A percentile compares a stretch with the other conserved stretches of the same genome.
phyloP scores from a whole-genome alignment of 2,797 vertebrate genomes.

The Capromys pilorides region DNA sequence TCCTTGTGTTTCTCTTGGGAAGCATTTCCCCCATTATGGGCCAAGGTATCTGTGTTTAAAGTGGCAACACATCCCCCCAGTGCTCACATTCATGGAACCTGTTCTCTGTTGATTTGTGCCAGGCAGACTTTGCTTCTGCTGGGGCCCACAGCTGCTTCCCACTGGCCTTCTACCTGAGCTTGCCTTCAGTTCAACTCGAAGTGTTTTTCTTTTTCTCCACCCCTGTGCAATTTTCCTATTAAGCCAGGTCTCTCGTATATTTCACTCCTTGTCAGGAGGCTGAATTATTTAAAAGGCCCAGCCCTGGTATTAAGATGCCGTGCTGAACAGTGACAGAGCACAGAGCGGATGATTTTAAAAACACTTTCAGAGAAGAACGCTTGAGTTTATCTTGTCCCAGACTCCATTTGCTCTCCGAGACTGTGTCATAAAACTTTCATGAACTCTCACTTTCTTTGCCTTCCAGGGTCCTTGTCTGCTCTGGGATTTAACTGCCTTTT shows the following conservation, averaged over 20 bases:
- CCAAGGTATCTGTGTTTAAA: not conserved
- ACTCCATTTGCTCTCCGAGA: slow-evolving; percentile 42
- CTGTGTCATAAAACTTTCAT: slow-evolving; percentile 60
- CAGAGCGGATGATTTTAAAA: slow-evolving; percentile 52
- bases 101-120: not conserved
- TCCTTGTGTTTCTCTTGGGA: not conserved
- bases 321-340: slow-evolving; percentile 6
- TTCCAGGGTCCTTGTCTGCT: not conserved
- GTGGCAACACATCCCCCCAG: not conserved
- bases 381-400: slow-evolving; percentile 47
- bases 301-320: slow-evolving; percentile 30
- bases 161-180: not conserved
- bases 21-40: not conserved
- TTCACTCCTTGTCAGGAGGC: slow-evolving; percentile 30
- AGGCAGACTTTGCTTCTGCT: not conserved
- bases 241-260: slow-evolving; percentile 1
- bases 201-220: not conserved
- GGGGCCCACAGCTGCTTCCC: not conserved
- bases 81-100: not conserved
- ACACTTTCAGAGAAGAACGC: slow-evolving; percentile 51
- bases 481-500: not conserved
- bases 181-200: not conserved
- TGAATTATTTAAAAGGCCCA: slow-evolving; percentile 63
- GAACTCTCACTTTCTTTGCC: slow-evolving; percentile 43
- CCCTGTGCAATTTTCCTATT: not conserved